These are phyloP conservation scores for Eurosta solidaginis DNA, from an alignment of 1,140 invertebrate species.

Conservation along the genomic window DNA sequence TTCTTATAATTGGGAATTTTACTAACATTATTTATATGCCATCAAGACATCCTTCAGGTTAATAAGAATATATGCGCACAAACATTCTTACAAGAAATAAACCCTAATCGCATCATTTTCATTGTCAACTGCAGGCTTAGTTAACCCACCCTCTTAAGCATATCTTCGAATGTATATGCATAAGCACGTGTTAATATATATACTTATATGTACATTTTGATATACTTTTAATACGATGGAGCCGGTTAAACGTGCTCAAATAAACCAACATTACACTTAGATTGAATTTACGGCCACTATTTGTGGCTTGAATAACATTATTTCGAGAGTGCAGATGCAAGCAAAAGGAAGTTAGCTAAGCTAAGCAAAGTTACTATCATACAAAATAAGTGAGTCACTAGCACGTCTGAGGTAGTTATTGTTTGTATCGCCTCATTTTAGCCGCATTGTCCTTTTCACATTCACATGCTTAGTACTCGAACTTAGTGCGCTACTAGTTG, in stretches of 20 bases:
- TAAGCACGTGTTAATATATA: not conserved
- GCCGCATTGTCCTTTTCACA: not conserved
- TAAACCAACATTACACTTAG: constrained; percentile 22
- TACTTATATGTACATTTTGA: too few relatives aligned
- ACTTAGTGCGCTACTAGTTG: too few relatives aligned
- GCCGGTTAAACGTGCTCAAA: not conserved
- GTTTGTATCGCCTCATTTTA: constrained; percentile 13
- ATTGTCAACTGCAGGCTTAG: too few relatives aligned
- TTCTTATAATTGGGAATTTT: too few relatives aligned
- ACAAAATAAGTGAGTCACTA: constrained; percentile 12
- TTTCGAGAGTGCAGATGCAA: constrained; percentile 6
- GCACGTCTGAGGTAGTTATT: constrained; percentile 23
- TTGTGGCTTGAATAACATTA: constrained; percentile 31
- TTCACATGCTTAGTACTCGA: not conserved
- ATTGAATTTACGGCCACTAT: constrained; percentile 32
- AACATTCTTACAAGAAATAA: too few relatives aligned
- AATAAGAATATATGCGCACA: too few relatives aligned
- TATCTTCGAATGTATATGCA: not conserved
- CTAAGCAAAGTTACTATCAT: not conserved
- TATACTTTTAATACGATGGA: too few relatives aligned
- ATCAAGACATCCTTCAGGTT: too few relatives aligned
- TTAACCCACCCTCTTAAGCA: too few relatives aligned
- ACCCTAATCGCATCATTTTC: too few relatives aligned
- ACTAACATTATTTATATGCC: too few relatives aligned
- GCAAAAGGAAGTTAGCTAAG: not conserved